Evolutionary conservation across 1,140 invertebrate genomes (phyloP), one percentile per base, ranked within the genome.

Genomic region (Ladona fulva): DNA sequence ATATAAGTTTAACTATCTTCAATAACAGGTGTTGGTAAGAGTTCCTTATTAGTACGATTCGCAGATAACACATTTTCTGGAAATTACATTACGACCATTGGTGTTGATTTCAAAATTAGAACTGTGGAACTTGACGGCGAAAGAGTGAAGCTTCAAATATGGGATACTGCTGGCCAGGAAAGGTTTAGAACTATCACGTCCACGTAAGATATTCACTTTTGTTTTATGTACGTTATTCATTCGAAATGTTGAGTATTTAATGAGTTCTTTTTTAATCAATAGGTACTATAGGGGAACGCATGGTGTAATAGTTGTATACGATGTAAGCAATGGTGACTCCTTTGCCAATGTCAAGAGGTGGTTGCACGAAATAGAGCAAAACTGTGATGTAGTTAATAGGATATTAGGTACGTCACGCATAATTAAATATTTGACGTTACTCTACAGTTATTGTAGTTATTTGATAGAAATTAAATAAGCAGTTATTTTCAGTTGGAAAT

Each of bases 81-180:
- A 79, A 99, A 94, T 89, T 99, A 99, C 83, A 99, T 99, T 83
- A 99, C 97, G 59, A 99, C 98, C 29, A 99, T 99, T 86, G 98
- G 98, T 77, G 98, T 99, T 42, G 98, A 99, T 88, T 99, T 99
- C 86, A 99, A 99, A 90, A 99, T 99, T 83, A 90, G 97, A 83
- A 99, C 97, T 79, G 92, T 99, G 80, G 93, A 94, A 82, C 91
- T 99, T 81, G 93, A 97, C 83, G 97, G 97, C 75, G 92, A 97
- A 86, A 91, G 94, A 82, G 96, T 99, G 0, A 99, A 99, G 86
- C 87, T 99, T 79, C 98, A 99, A 87, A 99, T 99, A 82, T 99
- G 97, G 97, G 97, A 98, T 85, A 97, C 95, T 37, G 94, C 95
- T 75, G 95, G 94, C 11, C 94, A 95, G 84, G 97, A 99, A 85